Percentiles rank a stretch among this genome's conserved stretches.
Evolutionary conservation across 1,140 invertebrate genomes (phyloP).

Genomic region (Neodiprion virginianus): DNA sequence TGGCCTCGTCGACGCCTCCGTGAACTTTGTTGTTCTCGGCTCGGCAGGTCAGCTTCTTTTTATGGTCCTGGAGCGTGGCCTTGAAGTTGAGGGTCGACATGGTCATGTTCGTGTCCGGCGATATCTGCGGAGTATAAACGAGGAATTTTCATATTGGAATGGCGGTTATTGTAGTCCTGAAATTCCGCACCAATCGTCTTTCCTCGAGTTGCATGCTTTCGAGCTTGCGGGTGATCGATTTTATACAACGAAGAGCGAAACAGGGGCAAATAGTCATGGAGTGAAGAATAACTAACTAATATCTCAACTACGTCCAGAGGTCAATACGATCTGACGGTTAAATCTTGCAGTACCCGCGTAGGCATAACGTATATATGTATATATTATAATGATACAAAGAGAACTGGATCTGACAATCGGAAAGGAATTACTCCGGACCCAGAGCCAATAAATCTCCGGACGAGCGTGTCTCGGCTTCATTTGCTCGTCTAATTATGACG

Average conservation of each 20-base stretch:
- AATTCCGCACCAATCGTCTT: background rate
- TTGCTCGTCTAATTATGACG: background rate
- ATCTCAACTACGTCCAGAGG: no score
- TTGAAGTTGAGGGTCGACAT: slow-evolving; percentile 77
- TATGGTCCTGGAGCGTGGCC: slow-evolving; percentile 79
- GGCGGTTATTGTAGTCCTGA: slow-evolving; percentile 18
- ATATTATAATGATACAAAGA: background rate
- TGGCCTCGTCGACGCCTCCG: slow-evolving; percentile 75
- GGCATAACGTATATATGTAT: background rate
- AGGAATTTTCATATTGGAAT: slow-evolving; percentile 7
- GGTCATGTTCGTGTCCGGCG: slow-evolving; percentile 81
- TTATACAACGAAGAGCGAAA: no score
- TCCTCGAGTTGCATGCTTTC: no score
- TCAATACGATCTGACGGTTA: background rate
- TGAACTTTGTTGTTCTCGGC: slow-evolving; percentile 81
- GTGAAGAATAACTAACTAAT: no score
- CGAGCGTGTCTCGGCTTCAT: slow-evolving; percentile 11
- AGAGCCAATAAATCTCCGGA: background rate
- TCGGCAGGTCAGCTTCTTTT: slow-evolving; percentile 77
- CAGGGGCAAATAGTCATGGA: no score
- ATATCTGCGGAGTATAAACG: slow-evolving; percentile 64
- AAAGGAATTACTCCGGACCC: background rate
- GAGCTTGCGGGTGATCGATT: no score
- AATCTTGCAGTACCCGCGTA: background rate
- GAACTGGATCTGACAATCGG: background rate